Conservation (phyloP, 2,113 vertebrate genomes). For the Cisticola juncidis region DNA sequence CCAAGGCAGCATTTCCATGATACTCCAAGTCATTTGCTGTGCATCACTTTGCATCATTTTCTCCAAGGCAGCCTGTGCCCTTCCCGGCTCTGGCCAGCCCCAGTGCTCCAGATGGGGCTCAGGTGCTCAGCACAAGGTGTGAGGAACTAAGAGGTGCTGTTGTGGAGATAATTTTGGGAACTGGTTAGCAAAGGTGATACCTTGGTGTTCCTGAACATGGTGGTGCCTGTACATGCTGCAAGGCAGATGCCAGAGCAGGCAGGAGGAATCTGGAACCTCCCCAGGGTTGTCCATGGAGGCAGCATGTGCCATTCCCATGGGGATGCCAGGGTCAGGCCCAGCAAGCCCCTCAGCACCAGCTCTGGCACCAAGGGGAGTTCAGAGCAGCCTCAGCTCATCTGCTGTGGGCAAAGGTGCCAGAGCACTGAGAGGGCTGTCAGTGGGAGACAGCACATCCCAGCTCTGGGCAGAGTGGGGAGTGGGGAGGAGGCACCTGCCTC, state of each 20-base stretch:
- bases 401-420: not conserved
- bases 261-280: not conserved
- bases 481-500: not conserved
- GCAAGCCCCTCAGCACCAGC: not conserved
- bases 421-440: not conserved
- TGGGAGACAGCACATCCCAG: not conserved
- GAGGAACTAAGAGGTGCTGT: not conserved
- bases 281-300: not conserved
- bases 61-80: not conserved
- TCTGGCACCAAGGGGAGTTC: not conserved
- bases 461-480: not conserved
- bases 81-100: fast-evolving
- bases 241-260: not conserved
- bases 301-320: not conserved
- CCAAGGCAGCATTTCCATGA: not conserved
- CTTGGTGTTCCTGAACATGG: not conserved
- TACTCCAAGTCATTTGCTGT: not conserved
- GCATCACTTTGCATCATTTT: not conserved
- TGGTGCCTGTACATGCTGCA: not conserved
- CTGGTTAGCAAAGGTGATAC: not conserved
- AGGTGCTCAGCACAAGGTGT: not conserved
- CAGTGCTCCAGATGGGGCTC: fast-evolving
- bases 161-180: not conserved
- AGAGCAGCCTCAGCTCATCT: not conserved
- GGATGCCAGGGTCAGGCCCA: fast-evolving